Conservation (phyloP, 2,888 invertebrate genomes). For the Catonia carolina region DNA sequence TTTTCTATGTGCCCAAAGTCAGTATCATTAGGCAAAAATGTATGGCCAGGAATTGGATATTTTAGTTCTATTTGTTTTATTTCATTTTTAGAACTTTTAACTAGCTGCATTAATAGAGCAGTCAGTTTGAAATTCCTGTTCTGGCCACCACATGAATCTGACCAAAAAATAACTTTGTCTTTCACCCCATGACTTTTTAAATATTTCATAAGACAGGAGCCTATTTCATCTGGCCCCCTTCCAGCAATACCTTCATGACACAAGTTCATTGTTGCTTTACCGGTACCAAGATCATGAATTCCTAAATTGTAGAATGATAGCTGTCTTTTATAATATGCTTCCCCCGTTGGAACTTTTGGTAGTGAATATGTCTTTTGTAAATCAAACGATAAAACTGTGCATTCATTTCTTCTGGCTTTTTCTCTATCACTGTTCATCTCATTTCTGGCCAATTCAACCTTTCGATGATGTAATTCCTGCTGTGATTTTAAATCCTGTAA, state of each 20-base stretch:
- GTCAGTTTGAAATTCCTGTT: conserved; percentile 7
- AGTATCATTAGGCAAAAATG: conserved; percentile 29
- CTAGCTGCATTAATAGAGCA: not conserved
- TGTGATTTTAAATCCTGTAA: not conserved
- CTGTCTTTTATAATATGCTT: conserved; percentile 11
- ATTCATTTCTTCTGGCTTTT: not conserved
- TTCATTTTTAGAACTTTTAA: not conserved
- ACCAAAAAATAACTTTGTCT: conserved; percentile 2
- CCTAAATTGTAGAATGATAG: conserved; percentile 6
- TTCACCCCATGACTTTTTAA: not conserved
- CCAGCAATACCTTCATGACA: conserved; percentile 13
- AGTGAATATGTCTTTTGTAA: conserved; percentile 9
- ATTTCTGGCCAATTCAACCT: conserved; percentile 2
- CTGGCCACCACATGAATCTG: conserved; percentile 7
- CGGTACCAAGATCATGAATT: conserved; percentile 5
- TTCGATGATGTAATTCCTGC: conserved; percentile 5
- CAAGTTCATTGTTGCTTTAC: conserved; percentile 4
- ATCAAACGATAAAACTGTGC: conserved; percentile 5
- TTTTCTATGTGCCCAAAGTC: conserved; percentile 32
- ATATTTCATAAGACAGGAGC: conserved; percentile 7
- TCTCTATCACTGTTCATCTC: not conserved
- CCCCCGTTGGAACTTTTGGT: conserved; percentile 12
- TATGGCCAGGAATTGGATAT: conserved; percentile 30
- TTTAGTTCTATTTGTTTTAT: conserved; percentile 7
- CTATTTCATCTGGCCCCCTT: conserved; percentile 9